Conservation (phyloP, 2,888 invertebrate species). For the Hydrotaea cyrtoneurina region DNA sequence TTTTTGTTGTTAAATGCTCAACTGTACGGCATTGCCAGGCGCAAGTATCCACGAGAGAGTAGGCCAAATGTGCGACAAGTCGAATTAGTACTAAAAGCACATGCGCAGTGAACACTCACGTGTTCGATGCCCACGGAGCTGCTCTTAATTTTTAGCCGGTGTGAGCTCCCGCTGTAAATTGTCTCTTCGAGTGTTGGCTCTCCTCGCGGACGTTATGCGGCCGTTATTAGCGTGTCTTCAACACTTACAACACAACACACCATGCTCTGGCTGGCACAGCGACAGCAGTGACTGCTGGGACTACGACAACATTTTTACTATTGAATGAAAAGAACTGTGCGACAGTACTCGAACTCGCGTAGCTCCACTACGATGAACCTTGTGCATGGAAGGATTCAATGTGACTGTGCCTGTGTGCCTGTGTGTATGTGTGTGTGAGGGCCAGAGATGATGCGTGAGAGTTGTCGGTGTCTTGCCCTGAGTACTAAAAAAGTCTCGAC, state of each 20-base stretch:
- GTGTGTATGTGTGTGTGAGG: neutral
- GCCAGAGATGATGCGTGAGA: neutral
- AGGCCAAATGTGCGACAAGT: slow-evolving; percentile 35
- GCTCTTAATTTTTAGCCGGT: slow-evolving; percentile 31
- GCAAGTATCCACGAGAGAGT: neutral
- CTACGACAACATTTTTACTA: slow-evolving; percentile 78
- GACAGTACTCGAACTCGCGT: neutral
- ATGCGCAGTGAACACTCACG: slow-evolving; percentile 55
- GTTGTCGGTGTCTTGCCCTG: neutral
- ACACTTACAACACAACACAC: neutral
- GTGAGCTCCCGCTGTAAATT: neutral
- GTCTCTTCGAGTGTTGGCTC: neutral
- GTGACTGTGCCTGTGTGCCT: no score
- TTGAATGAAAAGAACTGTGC: slow-evolving; percentile 70
- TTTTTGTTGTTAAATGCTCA: neutral
- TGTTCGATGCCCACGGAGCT: slow-evolving; percentile 4
- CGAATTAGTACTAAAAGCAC: slow-evolving; percentile 49
- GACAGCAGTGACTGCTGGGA: slow-evolving; percentile 65
- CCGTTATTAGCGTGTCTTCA: slow-evolving; percentile 36
- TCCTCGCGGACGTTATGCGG: slow-evolving; percentile 40
- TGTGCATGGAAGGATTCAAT: neutral
- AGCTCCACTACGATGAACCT: neutral
- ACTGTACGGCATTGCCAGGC: slow-evolving; percentile 48
- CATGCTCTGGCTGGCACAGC: neutral
- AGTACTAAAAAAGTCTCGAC: slow-evolving; percentile 55